phyloP scores from a whole-genome alignment of 2,797 vertebrate genomes.

The Cyclopterus lumpus region DNA sequence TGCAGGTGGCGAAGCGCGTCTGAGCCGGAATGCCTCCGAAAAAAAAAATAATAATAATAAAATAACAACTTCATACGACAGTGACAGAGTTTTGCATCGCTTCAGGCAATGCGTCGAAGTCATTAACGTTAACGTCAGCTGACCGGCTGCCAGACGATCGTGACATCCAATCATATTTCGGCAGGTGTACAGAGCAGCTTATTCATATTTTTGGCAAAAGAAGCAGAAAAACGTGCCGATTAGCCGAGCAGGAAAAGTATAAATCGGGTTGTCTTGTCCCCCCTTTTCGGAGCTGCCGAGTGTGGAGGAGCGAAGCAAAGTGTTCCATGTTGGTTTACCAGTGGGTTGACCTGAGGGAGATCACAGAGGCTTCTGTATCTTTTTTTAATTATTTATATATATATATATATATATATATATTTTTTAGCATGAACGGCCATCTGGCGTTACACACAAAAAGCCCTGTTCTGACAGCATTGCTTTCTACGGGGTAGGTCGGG shows the following conservation, averaged over 20 bases:
- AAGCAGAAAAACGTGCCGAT: not conserved
- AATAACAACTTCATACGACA: not conserved
- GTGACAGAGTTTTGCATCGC: not conserved
- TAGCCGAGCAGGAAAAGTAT: not conserved
- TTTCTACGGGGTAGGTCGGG: constrained; percentile 12
- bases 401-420: not conserved
- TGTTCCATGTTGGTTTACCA: not conserved
- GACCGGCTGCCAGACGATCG: too few species aligned
- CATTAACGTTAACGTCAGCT: too few species aligned
- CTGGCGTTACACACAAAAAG: constrained; percentile 39
- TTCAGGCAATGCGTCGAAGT: not conserved
- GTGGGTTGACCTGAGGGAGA: not conserved
- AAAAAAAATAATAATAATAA: not conserved
- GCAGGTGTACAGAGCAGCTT: too few species aligned
- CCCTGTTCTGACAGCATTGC: constrained; percentile 21
- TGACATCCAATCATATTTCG: not conserved
- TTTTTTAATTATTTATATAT: not conserved
- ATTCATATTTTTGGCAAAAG: too few species aligned
- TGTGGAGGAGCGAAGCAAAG: not conserved
- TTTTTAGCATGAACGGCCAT: constrained; percentile 28
- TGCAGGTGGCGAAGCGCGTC: constrained; percentile 32
- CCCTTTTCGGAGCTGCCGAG: not conserved
- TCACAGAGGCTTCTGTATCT: not conserved
- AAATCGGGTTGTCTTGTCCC: not conserved
- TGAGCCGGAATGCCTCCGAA: constrained; percentile 8